These are phyloP conservation scores for Anableps anableps DNA, from an alignment of 2,797 vertebrate genomes.

Conservation along the genomic window DNA sequence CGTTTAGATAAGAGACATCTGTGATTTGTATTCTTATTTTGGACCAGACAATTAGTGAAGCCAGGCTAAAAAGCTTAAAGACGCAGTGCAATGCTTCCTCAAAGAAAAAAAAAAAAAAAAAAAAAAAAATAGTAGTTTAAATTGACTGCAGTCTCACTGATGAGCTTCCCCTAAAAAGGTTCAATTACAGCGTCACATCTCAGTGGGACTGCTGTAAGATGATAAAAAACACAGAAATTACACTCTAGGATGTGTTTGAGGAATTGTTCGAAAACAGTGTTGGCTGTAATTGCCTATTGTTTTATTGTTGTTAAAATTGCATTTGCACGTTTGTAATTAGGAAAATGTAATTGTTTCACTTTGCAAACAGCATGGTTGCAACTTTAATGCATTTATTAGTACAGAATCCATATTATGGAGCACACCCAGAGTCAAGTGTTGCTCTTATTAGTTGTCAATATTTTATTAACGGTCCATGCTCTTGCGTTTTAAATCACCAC, in stretches of 20 bases:
- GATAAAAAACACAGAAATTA: conserved; percentile 56
- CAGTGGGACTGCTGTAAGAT: conserved; percentile 38
- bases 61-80: conserved; percentile 20
- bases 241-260: conserved; percentile 51
- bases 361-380: conserved; percentile 37
- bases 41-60: conserved; percentile 44
- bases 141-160: conserved; percentile 36
- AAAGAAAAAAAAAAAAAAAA: conserved; percentile 7
- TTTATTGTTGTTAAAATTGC: conserved; percentile 50
- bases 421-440: background rate
- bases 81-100: conserved; percentile 27
- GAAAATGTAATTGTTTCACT: conserved; percentile 44
- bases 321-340: conserved; percentile 43
- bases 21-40: conserved; percentile 35
- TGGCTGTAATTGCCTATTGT: conserved; percentile 51
- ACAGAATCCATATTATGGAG: conserved; percentile 18
- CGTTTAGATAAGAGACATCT: conserved; percentile 19
- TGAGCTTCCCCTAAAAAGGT: conserved; percentile 38
- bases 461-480: conserved; percentile 15
- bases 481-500: conserved; percentile 8
- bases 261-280: conserved; percentile 61
- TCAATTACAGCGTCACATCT: conserved; percentile 32
- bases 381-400: conserved; percentile 23
- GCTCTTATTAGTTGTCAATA: conserved; percentile 20
- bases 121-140: conserved; percentile 20